Base-by-base conservation (phyloP, 2,113 vertebrate species). In the Dendrocopos noguchii region DNA sequence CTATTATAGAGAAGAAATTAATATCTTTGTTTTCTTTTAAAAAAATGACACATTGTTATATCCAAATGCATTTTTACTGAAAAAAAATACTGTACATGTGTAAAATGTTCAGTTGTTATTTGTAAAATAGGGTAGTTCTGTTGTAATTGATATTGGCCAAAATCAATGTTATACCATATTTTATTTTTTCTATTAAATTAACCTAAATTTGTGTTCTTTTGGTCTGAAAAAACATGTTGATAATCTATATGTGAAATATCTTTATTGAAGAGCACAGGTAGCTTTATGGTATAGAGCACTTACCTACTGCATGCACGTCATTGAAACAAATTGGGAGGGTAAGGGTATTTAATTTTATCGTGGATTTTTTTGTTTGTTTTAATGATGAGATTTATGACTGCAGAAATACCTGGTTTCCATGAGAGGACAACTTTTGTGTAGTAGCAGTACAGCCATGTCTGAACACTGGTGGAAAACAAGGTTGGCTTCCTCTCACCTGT, bases 111-210 rank as follows among this genome's bases (percentile, higher is more conserved):
- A 98, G 96, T 98, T 97, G 96, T 96, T 97, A 97, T 97, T 97
- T 98, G 98, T 98, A 98, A 98, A 98, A 98, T 98, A 98, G 97
- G 94, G 96, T 97, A 98, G 97, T 96, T 98, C 67, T 98, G 97
- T 97, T 98, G 98, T 98, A 98, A 98, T 96, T 98, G 98, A 98
- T 98, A 98, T 80, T 97, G 97, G 97, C 97, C 97, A 98, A 98
- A 98, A 97, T 98, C 97, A 97, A 96, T 98, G 97, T 97, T 97
- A 97, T 98, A 97, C 97, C 97, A 95, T 98, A 98, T 98, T 98
- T 97, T 98, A 98, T 98, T 98, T 98, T 98, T 98, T 98, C 97
- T 98, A 98, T 98, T 98, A 98, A 98, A 98, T 98, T 98, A 98
- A 98, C 97, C 97, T 97, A 97, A 97, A 96, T 97, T 98, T 95